Evolutionary conservation across 2,888 invertebrate species (phyloP).

Genomic region (Tortrix viridana): DNA sequence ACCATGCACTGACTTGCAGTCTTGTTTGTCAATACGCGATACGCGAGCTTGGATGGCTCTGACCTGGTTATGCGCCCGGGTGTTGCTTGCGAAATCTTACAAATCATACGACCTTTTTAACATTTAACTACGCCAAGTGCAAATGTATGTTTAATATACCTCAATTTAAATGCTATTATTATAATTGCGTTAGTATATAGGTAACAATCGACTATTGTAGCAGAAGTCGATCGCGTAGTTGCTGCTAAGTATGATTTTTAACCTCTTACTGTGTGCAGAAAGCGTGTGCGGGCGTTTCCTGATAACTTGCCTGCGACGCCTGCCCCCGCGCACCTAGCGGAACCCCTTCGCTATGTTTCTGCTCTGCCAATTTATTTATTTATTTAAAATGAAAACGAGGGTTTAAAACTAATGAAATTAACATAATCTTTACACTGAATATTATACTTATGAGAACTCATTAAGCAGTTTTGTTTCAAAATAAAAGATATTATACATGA

Average conservation of each 20-base stretch:
- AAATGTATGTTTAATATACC: constrained; percentile 17
- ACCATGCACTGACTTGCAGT: constrained; percentile 49
- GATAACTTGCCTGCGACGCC: constrained; percentile 72
- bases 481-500: constrained; percentile 21
- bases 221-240: constrained; percentile 53
- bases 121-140: neutral
- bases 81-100: constrained; percentile 28
- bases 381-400: constrained; percentile 18
- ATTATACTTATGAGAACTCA: constrained; percentile 21
- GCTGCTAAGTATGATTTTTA: constrained; percentile 71
- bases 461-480: constrained; percentile 27
- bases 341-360: constrained; percentile 53
- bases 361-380: constrained; percentile 12
- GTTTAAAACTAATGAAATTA: constrained; percentile 7
- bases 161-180: constrained; percentile 22
- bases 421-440: constrained; percentile 4
- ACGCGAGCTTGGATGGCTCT: constrained; percentile 47
- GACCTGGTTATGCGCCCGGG: constrained; percentile 46
- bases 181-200: constrained; percentile 29
- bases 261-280: constrained; percentile 77
- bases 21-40: constrained; percentile 42
- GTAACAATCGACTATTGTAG: constrained; percentile 37
- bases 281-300: constrained; percentile 75
- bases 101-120: constrained; percentile 12
- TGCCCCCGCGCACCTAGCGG: constrained; percentile 60